Evolutionary conservation across 2,113 vertebrate species (phyloP).

Genomic region (Hystrix cristata): DNA sequence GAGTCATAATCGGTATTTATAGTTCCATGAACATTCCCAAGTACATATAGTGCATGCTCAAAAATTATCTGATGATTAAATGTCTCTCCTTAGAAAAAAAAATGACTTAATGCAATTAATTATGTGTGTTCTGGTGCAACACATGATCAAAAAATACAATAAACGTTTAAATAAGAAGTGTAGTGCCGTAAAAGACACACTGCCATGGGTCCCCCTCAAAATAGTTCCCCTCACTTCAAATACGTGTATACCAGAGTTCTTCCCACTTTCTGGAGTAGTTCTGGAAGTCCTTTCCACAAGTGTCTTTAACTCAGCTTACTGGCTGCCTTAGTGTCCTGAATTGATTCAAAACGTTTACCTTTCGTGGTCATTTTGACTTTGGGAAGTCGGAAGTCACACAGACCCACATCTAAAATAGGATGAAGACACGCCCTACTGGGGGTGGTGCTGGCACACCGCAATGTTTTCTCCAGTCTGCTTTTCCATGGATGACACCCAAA

Average conservation of each 20-base stretch:
- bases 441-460: no score
- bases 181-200: not conserved
- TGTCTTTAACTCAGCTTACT: not conserved
- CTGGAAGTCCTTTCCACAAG: not conserved
- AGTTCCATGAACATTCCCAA: not conserved
- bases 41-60: not conserved
- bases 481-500: not conserved
- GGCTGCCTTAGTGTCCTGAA: not conserved
- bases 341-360: not conserved
- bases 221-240: not conserved
- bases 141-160: not conserved
- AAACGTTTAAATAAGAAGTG: not conserved
- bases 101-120: conserved; percentile 1
- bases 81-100: not conserved
- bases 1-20: not conserved
- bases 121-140: not conserved
- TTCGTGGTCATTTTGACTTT: not conserved
- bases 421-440: not conserved
- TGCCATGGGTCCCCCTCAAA: not conserved
- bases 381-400: not conserved
- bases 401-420: not conserved
- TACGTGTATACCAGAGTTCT: not conserved
- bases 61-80: conserved; percentile 12
- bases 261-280: not conserved
- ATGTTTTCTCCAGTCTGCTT: not conserved